Conservation (phyloP, 2,888 invertebrate genomes). For the Prosapia bicincta region DNA sequence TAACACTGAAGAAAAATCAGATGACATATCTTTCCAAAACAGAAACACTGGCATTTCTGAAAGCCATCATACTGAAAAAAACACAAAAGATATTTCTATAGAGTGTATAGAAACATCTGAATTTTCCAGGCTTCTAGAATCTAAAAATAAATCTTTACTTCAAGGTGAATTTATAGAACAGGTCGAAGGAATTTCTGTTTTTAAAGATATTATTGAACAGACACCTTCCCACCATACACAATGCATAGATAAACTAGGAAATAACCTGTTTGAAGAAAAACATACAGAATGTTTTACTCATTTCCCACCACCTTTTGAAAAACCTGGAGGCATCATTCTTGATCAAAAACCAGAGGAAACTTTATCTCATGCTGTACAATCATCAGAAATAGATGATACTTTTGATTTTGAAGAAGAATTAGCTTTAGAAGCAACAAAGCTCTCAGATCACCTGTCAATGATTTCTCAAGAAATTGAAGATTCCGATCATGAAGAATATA, state of each 20-base stretch:
- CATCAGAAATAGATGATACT: neutral
- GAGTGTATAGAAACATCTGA: too few relatives aligned
- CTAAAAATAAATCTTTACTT: too few relatives aligned
- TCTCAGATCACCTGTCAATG: constrained; percentile 15
- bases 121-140: too few relatives aligned
- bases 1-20: too few relatives aligned
- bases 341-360: neutral
- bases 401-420: constrained; percentile 14
- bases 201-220: too few relatives aligned
- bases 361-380: neutral
- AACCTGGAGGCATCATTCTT: neutral
- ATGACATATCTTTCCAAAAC: neutral
- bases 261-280: neutral
- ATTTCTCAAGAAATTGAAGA: constrained; percentile 6
- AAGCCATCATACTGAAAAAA: too few relatives aligned
- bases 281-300: too few relatives aligned
- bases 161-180: too few relatives aligned
- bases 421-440: constrained; percentile 6
- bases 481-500: constrained; percentile 9
- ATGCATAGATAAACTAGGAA: neutral
- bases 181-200: too few relatives aligned
- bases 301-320: too few relatives aligned
- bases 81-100: too few relatives aligned
- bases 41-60: neutral
- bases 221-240: neutral